A percentile compares a stretch with the other conserved stretches of the same genome.
Conservation (phyloP, 2,888 invertebrate species). For the Dryobotodes eremita region DNA sequence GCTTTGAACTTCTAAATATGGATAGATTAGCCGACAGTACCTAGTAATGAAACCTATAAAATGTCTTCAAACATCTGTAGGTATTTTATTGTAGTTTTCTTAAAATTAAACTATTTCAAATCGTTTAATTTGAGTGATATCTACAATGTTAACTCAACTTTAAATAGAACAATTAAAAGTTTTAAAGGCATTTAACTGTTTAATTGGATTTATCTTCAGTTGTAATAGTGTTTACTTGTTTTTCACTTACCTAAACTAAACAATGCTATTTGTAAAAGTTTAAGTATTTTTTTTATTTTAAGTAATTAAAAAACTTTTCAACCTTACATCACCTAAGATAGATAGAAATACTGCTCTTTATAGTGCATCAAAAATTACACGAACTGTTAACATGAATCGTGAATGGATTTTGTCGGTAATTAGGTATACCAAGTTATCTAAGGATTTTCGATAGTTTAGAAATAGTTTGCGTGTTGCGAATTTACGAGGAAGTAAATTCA, state of each 20-base stretch:
- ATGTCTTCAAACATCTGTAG: too few relatives aligned
- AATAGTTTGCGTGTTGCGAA: neutral
- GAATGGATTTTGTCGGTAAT: neutral
- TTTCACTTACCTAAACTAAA: neutral
- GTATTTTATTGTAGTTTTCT: too few relatives aligned
- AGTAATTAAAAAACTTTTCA: too few relatives aligned
- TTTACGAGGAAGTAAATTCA: neutral
- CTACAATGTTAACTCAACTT: neutral
- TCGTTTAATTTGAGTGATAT: too few relatives aligned
- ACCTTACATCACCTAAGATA: too few relatives aligned
- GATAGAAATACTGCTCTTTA: neutral
- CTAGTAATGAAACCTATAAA: too few relatives aligned
- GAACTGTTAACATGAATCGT: neutral
- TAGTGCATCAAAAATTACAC: neutral
- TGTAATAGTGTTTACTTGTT: neutral
- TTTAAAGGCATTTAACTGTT: constrained; percentile 9
- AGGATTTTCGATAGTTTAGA: neutral
- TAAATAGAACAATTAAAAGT: constrained; percentile 13
- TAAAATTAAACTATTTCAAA: too few relatives aligned
- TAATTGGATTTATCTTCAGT: neutral
- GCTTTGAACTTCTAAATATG: too few relatives aligned
- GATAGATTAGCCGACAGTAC: too few relatives aligned
- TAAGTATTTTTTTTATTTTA: too few relatives aligned
- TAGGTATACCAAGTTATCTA: neutral
- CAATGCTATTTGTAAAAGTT: neutral